Base-by-base conservation (phyloP, 2,113 vertebrate species). In the Psilopsiagon aymara region DNA sequence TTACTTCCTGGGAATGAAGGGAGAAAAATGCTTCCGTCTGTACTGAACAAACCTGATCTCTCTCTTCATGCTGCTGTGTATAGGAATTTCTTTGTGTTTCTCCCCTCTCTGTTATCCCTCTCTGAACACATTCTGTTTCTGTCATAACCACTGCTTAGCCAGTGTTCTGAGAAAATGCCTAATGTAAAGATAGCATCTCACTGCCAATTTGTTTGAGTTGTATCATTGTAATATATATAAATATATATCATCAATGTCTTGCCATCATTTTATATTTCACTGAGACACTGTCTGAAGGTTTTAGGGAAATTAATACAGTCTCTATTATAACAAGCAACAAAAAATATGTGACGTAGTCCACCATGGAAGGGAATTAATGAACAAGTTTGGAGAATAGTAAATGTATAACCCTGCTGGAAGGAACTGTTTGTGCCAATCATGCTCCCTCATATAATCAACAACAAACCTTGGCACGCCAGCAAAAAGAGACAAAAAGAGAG, bases 101-200 rank as follows among this genome's bases (percentile, higher is more conserved):
- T 87, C 2, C 17, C 17, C 14, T 44, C 33, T 94, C 62, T 74
- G 24, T 74, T 70, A 74, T 47, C 41, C 4, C 11, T 74, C 43
- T 64, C 31, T 88, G 67, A 93, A 70, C 17, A 66, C 8, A 31
- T 90, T 79, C 69, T 25, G 11, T 35, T 94, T 82, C 44, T 69
- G 49, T 35, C 76, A 63, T 31, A 90, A 77, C 29, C 21, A 70
- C 43, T 23, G 20, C 43, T 85, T 47, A 92, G 44, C 35, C 79
- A 93, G 39, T 52, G 69, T 92, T 90, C 86, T 64, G 70, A 66
- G 67, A 83, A 94, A 95, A 83, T 46, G n/a, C 53, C 3, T 93
- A 59, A 84, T 60, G 37, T 62, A 75, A 80, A 93, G 37, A 76
- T 31, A 73, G 14, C 21, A 66, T 33, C 0, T 0, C 37, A 41